Evolutionary conservation across 2,113 vertebrate genomes (phyloP).

Genomic region (Anguilla rostrata): DNA sequence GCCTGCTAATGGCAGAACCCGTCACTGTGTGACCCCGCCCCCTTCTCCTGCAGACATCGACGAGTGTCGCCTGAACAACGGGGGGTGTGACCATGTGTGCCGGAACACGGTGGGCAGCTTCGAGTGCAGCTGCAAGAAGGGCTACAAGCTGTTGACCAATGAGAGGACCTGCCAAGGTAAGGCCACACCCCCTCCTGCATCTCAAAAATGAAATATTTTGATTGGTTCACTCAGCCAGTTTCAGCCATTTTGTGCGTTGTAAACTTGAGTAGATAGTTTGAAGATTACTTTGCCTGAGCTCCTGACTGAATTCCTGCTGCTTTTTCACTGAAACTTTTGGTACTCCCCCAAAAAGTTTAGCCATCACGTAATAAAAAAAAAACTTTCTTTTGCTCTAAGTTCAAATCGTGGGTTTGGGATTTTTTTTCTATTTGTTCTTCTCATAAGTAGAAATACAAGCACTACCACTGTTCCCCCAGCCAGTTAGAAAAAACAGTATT

Average conservation of each 20-base stretch:
- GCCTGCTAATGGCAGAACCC: not conserved
- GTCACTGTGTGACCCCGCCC: not conserved
- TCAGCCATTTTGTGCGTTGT: no score
- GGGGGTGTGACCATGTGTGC: constrained; percentile 95
- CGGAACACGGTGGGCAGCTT: constrained; percentile 97
- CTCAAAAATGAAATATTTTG: no score
- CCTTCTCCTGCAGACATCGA: constrained; percentile 81
- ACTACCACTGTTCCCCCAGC: no score
- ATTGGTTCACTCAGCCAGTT: no score
- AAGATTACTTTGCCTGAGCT: no score
- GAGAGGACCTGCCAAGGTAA: constrained; percentile 94
- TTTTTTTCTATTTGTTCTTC: not conserved
- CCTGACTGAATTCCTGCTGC: not conserved
- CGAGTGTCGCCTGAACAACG: constrained; percentile 91
- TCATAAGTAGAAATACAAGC: no score
- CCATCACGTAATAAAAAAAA: not conserved
- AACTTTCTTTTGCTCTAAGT: not conserved
- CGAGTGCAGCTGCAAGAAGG: constrained; percentile 96
- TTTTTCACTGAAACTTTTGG: not conserved
- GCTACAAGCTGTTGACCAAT: constrained; percentile 96
- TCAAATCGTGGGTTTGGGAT: not conserved
- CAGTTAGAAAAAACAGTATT: not conserved
- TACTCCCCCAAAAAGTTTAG: not conserved
- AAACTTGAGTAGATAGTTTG: no score
- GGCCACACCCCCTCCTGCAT: constrained; percentile 11